Percentiles rank a stretch among this genome's conserved stretches.
Conservation (phyloP, 1,140 invertebrate genomes). For the Drosophila grimshawi region DNA sequence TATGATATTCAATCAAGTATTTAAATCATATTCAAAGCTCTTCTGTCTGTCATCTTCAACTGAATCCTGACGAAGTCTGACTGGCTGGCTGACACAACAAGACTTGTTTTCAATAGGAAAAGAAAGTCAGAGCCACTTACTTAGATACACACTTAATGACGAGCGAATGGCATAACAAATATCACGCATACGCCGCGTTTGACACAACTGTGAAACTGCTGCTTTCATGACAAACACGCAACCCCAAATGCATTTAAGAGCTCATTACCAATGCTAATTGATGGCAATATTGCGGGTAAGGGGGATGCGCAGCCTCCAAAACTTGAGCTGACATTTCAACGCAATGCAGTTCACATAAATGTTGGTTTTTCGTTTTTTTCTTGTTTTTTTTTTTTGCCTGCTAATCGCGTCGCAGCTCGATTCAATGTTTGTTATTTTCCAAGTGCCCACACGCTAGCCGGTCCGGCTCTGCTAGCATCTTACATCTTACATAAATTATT, state of each 20-base stretch:
- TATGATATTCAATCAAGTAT: no score
- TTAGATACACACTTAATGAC: neutral
- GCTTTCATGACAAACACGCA: constrained; percentile 71
- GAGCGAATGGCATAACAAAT: constrained; percentile 63
- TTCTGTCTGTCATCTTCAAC: constrained; percentile 2
- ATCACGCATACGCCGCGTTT: constrained; percentile 69
- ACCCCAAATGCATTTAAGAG: constrained; percentile 68
- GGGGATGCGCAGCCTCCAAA: constrained; percentile 7
- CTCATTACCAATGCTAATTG: constrained; percentile 81
- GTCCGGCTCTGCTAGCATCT: neutral
- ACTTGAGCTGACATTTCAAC: constrained; percentile 38
- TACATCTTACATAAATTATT: constrained; percentile 78
- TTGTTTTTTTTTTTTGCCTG: constrained; percentile 13
- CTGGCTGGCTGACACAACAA: no score
- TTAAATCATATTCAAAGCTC: neutral
- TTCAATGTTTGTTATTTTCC: constrained; percentile 76
- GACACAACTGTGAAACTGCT: constrained; percentile 29
- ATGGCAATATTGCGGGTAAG: constrained; percentile 19
- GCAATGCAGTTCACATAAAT: constrained; percentile 10
- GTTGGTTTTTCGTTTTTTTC: constrained; percentile 52
- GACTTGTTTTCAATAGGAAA: constrained; percentile 31
- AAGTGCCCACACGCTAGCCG: constrained; percentile 74
- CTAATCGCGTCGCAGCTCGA: constrained; percentile 23
- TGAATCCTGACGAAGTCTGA: no score
- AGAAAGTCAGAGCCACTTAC: constrained; percentile 55